These are phyloP conservation scores for Clostera curtula DNA, from an alignment of 2,888 invertebrate genomes.

Conservation along the genomic window DNA sequence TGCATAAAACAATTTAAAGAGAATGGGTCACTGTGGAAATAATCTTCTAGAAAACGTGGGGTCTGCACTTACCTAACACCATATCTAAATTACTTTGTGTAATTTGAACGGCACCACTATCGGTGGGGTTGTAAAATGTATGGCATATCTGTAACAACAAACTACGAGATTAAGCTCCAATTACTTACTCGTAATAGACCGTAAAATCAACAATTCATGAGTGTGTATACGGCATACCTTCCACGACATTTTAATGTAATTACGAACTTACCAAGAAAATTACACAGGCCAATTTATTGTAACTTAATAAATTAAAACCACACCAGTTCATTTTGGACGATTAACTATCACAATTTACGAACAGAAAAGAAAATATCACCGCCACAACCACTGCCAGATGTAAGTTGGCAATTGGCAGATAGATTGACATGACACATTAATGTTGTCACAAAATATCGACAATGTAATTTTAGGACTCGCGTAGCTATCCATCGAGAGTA, in stretches of 20 bases:
- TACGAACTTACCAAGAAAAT: constrained; percentile 52
- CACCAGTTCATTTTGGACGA: constrained; percentile 36
- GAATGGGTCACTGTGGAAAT: constrained; percentile 1
- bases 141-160: constrained; percentile 69
- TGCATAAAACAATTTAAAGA: too few relatives aligned
- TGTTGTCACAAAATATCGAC: too few relatives aligned
- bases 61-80: constrained; percentile 81
- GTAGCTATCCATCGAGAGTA: too few relatives aligned
- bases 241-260: constrained; percentile 12
- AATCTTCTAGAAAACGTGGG: constrained; percentile 19
- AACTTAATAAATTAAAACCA: constrained; percentile 35
- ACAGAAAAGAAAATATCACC: constrained; percentile 27
- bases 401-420: constrained; percentile 20
- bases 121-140: constrained; percentile 82
- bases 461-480: too few relatives aligned
- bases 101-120: constrained; percentile 88
- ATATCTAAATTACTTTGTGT: constrained; percentile 88
- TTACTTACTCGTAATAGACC: constrained; percentile 51
- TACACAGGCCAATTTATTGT: constrained; percentile 39
- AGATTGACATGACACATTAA: constrained; percentile 8
- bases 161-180: constrained; percentile 33
- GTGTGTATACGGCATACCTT: constrained; percentile 16
- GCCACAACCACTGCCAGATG: constrained; percentile 22
- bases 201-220: constrained; percentile 50
- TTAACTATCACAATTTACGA: constrained; percentile 13